phyloP scores from a whole-genome alignment of 1,140 invertebrate species.

The Trissolcus basalis region DNA sequence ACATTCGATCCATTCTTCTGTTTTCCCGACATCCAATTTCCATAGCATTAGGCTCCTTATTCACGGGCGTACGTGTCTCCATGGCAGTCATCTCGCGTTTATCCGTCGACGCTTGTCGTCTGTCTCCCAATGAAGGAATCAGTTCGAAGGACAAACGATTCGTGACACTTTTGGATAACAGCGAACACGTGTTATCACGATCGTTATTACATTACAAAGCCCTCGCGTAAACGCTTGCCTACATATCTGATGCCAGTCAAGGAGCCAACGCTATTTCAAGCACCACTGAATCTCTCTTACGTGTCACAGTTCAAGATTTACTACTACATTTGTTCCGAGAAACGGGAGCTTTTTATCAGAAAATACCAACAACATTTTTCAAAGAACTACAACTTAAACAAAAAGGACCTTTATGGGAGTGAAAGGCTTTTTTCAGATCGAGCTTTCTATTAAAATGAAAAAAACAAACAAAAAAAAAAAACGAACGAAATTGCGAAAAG shows the following conservation, averaged over 20 bases:
- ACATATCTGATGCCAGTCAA: slow-evolving; percentile 35
- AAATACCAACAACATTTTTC: too few species aligned
- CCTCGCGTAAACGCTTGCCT: slow-evolving; percentile 30
- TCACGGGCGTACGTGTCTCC: slow-evolving; percentile 55
- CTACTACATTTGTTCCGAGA: neutral
- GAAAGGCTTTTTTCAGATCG: too few species aligned
- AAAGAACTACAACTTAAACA: too few species aligned
- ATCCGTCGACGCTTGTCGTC: slow-evolving; percentile 15
- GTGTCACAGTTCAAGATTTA: slow-evolving; percentile 1
- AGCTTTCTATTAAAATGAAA: too few species aligned
- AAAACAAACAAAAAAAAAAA: too few species aligned
- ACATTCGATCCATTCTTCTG: slow-evolving; percentile 62
- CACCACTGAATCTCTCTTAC: neutral
- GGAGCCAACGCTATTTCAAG: slow-evolving; percentile 28
- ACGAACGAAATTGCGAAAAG: too few species aligned
- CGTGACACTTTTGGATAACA: slow-evolving; percentile 53
- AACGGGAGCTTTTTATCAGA: too few species aligned
- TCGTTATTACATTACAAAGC: slow-evolving; percentile 53
- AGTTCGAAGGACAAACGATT: slow-evolving; percentile 38
- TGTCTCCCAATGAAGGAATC: slow-evolving; percentile 44
- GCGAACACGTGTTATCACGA: slow-evolving; percentile 44
- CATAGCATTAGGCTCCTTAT: slow-evolving; percentile 70
- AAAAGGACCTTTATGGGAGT: too few species aligned
- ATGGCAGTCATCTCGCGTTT: slow-evolving; percentile 41
- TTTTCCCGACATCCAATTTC: slow-evolving; percentile 73